These are phyloP conservation scores for Peromyscus polionotus DNA, from an alignment of 2,113 vertebrate genomes.

Conservation along the genomic window DNA sequence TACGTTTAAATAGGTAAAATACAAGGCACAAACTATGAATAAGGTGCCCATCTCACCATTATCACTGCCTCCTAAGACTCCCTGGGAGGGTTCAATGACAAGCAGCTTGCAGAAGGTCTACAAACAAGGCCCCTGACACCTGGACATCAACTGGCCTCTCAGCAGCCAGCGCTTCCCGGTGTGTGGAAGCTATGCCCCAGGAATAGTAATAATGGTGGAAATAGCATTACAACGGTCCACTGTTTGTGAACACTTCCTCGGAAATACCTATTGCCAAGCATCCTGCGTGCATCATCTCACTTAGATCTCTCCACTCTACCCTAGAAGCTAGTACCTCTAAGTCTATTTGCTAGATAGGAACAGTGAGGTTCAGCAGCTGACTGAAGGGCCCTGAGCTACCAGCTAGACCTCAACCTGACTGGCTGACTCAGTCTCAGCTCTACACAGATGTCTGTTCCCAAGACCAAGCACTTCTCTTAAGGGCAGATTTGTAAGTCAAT, in stretches of 20 bases:
- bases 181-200: not conserved
- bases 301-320: not conserved
- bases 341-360: not conserved
- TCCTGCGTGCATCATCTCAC: not conserved
- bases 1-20: constrained; percentile 39
- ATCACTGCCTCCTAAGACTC: not conserved
- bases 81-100: not conserved
- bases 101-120: not conserved
- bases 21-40: not conserved
- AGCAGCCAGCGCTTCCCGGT: not conserved
- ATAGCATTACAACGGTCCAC: too few species aligned
- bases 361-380: not conserved
- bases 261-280: not conserved
- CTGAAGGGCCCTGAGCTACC: not conserved
- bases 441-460: not conserved
- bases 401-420: not conserved
- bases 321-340: not conserved
- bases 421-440: not conserved
- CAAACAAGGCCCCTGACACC: not conserved
- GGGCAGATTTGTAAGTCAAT: constrained; percentile 30
- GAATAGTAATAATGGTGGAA: not conserved
- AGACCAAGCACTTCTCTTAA: not conserved
- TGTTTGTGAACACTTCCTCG: not conserved
- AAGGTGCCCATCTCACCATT: not conserved
- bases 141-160: not conserved